Evolutionary conservation across 2,113 vertebrate species (phyloP), one percentile per base, ranked within the genome.

Genomic region (Paramisgurnus dabryanus): DNA sequence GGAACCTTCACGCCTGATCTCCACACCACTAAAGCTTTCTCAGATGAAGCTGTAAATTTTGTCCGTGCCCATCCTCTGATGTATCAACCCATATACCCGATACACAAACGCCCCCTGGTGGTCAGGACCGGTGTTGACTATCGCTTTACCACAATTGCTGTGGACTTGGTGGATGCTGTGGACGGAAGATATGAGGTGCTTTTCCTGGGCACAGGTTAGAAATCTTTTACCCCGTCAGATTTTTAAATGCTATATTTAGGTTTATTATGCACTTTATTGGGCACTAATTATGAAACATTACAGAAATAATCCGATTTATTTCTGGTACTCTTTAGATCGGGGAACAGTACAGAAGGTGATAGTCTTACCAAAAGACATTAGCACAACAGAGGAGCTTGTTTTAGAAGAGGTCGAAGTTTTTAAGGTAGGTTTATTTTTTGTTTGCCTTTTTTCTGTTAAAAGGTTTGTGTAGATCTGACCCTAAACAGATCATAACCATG

Each of bases 331-430:
- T 57, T 55, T 7, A 94, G 94, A 95, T 80, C 90, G 89, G 50
- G 94, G 94, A 63, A 95, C 94, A 2, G 92, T 95, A 17, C 94
- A 95, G 60, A 95, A 95, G 70, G 92, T 95, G 12, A 94, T 95
- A 1, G 94, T 95, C 67, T 81, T 95, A 73, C 94, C 94, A 0
- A 94, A 93, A 78, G 93, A 94, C 61, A 89, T 89, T 0, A 91
- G 90, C 17, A 91, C 75, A 79, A 92, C 91, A 82, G 94, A 95
- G 84, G 94, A 94, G 65, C 89, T 95, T 75, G 93, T 91, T 0
- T 87, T 95, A 13, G 94, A 95, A 80, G 94, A 95, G 80, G 94
- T 95, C 55, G 94, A 95, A 68, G 91, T 94, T 75, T 95, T 95
- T 71, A 90, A 90, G 89, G 94, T 95, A 88, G 66, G 89, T 4